A percentile compares a stretch with the other conserved stretches of the same genome.
Conservation (phyloP, 2,888 invertebrate species). For the Cryptus armator region DNA sequence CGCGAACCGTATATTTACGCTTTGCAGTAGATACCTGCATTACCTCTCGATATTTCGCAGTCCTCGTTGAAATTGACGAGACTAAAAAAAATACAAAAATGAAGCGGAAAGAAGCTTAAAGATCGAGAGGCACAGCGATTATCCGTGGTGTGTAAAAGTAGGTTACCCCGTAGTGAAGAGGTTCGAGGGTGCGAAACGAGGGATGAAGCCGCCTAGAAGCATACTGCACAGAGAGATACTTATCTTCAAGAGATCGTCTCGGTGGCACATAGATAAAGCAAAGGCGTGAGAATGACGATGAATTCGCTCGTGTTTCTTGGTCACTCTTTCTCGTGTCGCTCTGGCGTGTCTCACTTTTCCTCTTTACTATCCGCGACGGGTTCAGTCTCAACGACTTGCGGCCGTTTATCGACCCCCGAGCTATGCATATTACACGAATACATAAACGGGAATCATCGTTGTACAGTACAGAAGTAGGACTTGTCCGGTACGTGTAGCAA, state of each 20-base stretch:
- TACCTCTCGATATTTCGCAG: too few relatives aligned
- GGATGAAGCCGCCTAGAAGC: constrained; percentile 32
- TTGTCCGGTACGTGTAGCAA: not conserved
- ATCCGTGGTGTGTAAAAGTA: constrained; percentile 27
- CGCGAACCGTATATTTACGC: too few relatives aligned
- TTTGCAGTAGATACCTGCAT: too few relatives aligned
- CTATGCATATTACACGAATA: constrained; percentile 31
- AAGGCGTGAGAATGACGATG: constrained; percentile 56
- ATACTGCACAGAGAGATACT: constrained; percentile 52
- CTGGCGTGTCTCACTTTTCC: not conserved
- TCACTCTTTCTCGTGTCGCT: constrained; percentile 9
- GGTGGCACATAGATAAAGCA: constrained; percentile 32
- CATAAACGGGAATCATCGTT: constrained; percentile 5
- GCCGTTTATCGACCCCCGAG: constrained; percentile 44
- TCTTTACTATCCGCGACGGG: constrained; percentile 1
- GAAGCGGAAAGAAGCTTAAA: not conserved
- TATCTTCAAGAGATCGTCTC: constrained; percentile 60
- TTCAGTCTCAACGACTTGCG: constrained; percentile 15
- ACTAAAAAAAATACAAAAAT: not conserved
- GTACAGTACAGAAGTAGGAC: not conserved
- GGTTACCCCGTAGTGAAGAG: constrained; percentile 10
- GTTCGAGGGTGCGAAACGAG: constrained; percentile 1
- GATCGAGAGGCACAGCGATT: not conserved
- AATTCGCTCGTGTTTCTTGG: constrained; percentile 46
- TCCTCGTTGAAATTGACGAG: too few relatives aligned